Conservation (phyloP, 2,797 vertebrate genomes). For the Holocentrus rufus region DNA sequence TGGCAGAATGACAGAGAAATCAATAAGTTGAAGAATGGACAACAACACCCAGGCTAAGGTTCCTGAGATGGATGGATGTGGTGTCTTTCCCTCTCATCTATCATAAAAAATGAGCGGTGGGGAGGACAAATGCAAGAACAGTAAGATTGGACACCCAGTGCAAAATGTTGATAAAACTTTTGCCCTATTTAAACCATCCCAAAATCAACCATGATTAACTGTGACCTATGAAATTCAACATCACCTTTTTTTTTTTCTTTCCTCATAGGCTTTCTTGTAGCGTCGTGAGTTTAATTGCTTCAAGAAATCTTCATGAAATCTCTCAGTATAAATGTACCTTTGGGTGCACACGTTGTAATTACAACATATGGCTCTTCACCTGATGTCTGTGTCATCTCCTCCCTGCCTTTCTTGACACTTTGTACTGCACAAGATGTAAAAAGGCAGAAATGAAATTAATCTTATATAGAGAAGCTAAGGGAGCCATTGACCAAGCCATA, state of each 20-base stretch:
- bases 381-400: not conserved
- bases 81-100: constrained; percentile 61
- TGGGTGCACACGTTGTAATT: no score
- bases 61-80: constrained; percentile 67
- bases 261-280: no score
- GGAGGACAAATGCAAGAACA: constrained; percentile 16
- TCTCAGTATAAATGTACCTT: no score
- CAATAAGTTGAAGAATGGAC: constrained; percentile 77
- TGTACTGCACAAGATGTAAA: not conserved
- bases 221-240: no score
- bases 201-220: not conserved
- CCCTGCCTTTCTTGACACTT: not conserved
- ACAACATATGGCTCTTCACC: no score
- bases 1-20: constrained; percentile 71
- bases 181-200: not conserved
- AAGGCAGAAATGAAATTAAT: not conserved
- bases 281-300: no score
- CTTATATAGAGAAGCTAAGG: not conserved
- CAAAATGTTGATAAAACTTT: constrained; percentile 9
- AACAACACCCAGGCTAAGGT: constrained; percentile 66
- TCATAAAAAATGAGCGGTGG: constrained; percentile 55
- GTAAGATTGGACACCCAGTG: constrained; percentile 8
- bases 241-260: no score
- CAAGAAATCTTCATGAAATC: no score
- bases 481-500: not conserved